Conservation (phyloP, 2,113 vertebrate genomes). For the Scomber scombrus region DNA sequence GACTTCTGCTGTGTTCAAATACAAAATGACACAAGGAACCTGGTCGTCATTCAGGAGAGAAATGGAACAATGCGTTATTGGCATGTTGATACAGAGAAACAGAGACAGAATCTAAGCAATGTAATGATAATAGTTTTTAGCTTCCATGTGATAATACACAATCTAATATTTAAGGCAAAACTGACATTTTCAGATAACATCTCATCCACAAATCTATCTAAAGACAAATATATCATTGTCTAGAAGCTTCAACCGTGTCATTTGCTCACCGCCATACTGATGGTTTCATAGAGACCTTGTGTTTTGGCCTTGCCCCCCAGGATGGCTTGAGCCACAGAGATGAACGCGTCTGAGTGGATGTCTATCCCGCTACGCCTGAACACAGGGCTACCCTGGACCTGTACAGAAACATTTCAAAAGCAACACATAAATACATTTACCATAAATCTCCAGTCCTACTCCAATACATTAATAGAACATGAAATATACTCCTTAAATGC, state of each 20-base stretch:
- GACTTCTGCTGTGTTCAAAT: neutral
- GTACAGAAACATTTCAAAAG: slow-evolving; percentile 9
- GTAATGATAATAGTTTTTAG: too few relatives aligned
- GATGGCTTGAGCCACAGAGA: slow-evolving; percentile 94
- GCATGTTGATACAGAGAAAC: too few relatives aligned
- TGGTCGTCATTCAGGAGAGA: too few relatives aligned
- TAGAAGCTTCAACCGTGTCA: too few relatives aligned
- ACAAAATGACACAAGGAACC: neutral
- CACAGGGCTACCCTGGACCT: slow-evolving; percentile 94
- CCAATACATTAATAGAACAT: neutral
- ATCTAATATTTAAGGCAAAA: too few relatives aligned
- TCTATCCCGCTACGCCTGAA: slow-evolving; percentile 91
- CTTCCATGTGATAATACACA: too few relatives aligned
- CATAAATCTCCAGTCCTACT: neutral
- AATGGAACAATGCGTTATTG: too few relatives aligned
- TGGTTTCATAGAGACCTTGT: slow-evolving; percentile 90
- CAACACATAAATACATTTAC: neutral
- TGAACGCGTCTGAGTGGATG: slow-evolving; percentile 92
- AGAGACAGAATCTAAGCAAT: too few relatives aligned
- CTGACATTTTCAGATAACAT: too few relatives aligned
- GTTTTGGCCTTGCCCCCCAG: slow-evolving; percentile 91
- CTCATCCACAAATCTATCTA: too few relatives aligned
- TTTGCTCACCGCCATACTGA: slow-evolving; percentile 89
- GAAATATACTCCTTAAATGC: neutral
- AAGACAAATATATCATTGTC: neutral